Percentiles rank a stretch among this genome's conserved stretches.
Conservation (phyloP, 2,888 invertebrate genomes). For the Punctoribates punctum region DNA sequence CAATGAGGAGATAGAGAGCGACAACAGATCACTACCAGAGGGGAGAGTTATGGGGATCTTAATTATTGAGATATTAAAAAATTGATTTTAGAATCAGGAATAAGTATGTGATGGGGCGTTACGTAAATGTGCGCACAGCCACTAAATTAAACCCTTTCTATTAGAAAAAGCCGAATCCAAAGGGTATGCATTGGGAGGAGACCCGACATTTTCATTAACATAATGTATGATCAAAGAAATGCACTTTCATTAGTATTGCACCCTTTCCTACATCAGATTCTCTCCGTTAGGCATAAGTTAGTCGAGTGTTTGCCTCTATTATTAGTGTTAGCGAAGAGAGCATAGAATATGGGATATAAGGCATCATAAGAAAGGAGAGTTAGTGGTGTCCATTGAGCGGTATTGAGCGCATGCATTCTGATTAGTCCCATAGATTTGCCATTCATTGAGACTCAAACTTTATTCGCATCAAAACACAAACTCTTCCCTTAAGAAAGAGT, state of each 20-base stretch:
- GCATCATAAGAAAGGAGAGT: too few species aligned
- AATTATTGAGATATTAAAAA: constrained; percentile 34
- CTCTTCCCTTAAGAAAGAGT: not conserved
- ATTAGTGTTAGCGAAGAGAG: too few species aligned
- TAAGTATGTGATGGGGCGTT: not conserved
- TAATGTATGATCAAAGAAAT: constrained; percentile 34
- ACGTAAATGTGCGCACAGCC: constrained; percentile 18
- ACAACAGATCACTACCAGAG: too few species aligned
- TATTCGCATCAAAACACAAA: constrained; percentile 26
- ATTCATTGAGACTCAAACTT: constrained; percentile 24
- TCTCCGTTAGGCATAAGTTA: not conserved
- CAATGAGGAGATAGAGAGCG: too few species aligned
- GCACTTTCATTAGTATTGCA: constrained; percentile 32
- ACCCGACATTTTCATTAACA: constrained; percentile 21
- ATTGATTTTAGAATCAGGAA: constrained; percentile 30
- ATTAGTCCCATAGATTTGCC: not conserved
- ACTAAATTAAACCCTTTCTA: constrained; percentile 33
- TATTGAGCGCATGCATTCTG: too few species aligned
- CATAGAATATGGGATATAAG: too few species aligned
- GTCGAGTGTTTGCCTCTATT: too few species aligned
- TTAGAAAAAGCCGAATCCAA: constrained; percentile 10
- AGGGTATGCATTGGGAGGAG: constrained; percentile 30
- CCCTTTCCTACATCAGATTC: constrained; percentile 10
- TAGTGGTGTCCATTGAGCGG: constrained; percentile 1
- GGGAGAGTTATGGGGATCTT: constrained; percentile 24